Base-by-base conservation (phyloP, 2,113 vertebrate genomes). In the Prochilodus magdalenae region DNA sequence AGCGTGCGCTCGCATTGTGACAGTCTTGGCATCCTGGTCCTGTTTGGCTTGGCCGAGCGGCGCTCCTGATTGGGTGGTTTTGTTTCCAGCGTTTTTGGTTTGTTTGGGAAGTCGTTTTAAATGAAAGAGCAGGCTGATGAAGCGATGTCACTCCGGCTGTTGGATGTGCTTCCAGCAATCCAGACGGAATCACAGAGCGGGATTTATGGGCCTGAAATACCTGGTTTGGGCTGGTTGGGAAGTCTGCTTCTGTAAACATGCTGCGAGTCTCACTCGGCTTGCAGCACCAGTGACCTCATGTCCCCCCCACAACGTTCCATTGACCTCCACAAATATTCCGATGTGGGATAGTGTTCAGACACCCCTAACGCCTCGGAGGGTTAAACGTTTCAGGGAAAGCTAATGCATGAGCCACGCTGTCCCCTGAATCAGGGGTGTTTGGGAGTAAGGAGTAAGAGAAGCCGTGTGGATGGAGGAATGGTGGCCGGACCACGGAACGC, bases 11-110 rank as follows among this genome's bases (percentile, higher is more conserved):
- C 86, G 89, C 90, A 88, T 44, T 4, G 33, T 70, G 66, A 44
- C 24, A 24, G 24, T 44, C 36, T 70, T 70, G 66, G 66, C 36
- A 62, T 91, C 86, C 75, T 49, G 55, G 77, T 84, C 83, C 83
- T 88, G 84, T 91, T 93, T 90, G 82, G 83, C 89, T 91, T 92
- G 90, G 90, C 91, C 85, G 85, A 87, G 80, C 26, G 59, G 74
- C 5, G 0, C 59, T 72, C 80, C 84, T 86, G 89, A 90, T 91
- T 91, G 88, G 87, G 86, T 90, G 87, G 87, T 84, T 88, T 89
- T 77, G 80, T 83, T 73, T 83, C 86, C 74, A 79, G 73, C 84
- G 86, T 70, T 85, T 79, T 77, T 73, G 87, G 89, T 90, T 90
- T 90, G 89, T 93, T 91, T 91, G 86, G 91, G 86, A 89, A 87